Base-by-base conservation (phyloP, 2,113 vertebrate species). In the Rhadina sibilatrix region DNA sequence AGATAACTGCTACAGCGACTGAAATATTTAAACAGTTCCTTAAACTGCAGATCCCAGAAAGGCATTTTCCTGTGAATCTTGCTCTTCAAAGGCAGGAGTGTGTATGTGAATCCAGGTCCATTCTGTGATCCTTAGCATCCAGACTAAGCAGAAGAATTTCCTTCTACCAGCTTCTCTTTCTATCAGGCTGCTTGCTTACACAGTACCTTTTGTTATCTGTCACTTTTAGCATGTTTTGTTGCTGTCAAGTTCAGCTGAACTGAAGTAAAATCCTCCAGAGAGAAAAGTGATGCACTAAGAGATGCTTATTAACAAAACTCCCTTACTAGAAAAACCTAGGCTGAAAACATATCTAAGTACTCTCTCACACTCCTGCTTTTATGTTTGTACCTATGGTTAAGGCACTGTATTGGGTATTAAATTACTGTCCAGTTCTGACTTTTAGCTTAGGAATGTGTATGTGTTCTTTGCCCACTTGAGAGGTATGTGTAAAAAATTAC, bases 41-140 rank as follows among this genome's bases (percentile, higher is more conserved):
- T 79, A 31, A 92, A n/a, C 22, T 49, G 49, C 24, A 60, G 66
- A 40, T 13, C 15, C 25, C 59, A 20, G 7, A 33, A 87, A 60
- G 24, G 17, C 31, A 66, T 30, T 84, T 69, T 75, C 24, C 24
- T 71, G 5, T 54, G 21, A 38, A 30, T 82, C 56, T 28, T 93
- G 35, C 19, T 66, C 40, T 75, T 71, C 52, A 47, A 83, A 72
- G 53, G 37, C 25, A 75, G 74, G 60, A 89, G 5, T 8, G 24
- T 4, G 0, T 54, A 6, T 70, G 15, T 25, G 21, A 68, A 40
- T 75, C 52, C 1, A 0, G 17, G 21, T 69, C 50, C 38, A 12
- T 64, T 79, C 49, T 61, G 28, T 74, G 83, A 35, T 72, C 54
- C 42, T 65, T 72, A 60, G 47, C 25, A 18, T n/a, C 42, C 5